Evolutionary conservation across 37 sponge, comb jelly and placozoan genomes (phyloP), one percentile per base, ranked within the genome.

Genomic region (Halichondria panicea): DNA sequence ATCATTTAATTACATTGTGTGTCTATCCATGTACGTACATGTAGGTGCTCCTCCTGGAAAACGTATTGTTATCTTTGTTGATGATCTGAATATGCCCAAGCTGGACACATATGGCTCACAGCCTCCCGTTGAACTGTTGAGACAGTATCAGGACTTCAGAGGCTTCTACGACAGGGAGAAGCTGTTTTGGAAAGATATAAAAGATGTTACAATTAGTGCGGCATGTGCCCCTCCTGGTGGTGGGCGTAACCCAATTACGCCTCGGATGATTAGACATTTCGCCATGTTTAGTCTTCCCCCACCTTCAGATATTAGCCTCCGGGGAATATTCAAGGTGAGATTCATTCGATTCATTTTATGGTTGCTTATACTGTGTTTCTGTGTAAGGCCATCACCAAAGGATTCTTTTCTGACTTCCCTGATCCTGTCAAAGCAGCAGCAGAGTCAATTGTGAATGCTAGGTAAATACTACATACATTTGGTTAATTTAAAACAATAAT

Each of bases 1-100:
- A n/a, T n/a, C n/a, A n/a, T n/a, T n/a, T n/a, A n/a, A n/a, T n/a
- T n/a, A n/a, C n/a, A n/a, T n/a, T n/a, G n/a, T 25, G 61, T 59
- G 8, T 15, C 28, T 21, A 65, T 65, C 33, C 21, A 32, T 31
- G 35, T 65, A 65, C 18, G 13, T 55, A 4, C 9, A 39, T 34
- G 40, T 82, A 94, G 95, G 99, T 84, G 99, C 99, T 25, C 99
- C 99, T 22, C 57, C 82, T n/a, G 99, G 90, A 24, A 98, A 98
- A 61, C 80, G 81, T 25, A 77, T 98, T n/a, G 87, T 90, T 31
- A 43, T 98, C 42, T 95, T 98, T 74, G 94, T 98, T 43, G 99
- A 98, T 79, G 99, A 98, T 56, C 79, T 98, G 53, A 98, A 98
- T 81, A 98, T 98, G 99, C 99, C 99, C n/a, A 98, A 98, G 57